Base-by-base conservation (phyloP, 2,113 vertebrate species). In the Ibidorhyncha struthersii region DNA sequence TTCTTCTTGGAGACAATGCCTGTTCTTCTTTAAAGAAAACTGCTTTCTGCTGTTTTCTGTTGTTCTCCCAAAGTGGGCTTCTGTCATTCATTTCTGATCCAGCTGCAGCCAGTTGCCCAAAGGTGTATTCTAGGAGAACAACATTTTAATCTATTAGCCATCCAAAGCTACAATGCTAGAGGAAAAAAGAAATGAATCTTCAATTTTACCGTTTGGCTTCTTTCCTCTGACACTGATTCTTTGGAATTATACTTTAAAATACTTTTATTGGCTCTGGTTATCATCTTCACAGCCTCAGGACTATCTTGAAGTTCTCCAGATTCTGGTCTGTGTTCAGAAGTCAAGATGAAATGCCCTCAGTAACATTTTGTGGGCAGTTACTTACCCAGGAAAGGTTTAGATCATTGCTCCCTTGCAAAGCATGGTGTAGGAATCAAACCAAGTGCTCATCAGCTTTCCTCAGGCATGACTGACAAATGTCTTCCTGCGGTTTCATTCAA, bases 361-460 rank as follows among this genome's bases (percentile, higher is more conserved):
- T n/a, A 77, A 1, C 38, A 23, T 72, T 92, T 89, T 20, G 74
- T 84, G 18, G 8, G 18, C 30, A 45, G 2, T 15, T 26, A 27
- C 53, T 73, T 62, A 56, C 5, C 12, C 6, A 52, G 17, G 7
- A 8, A 47, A n/a, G 22, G 10, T 74, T 86, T 27, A 41, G 50
- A 26, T 70, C 0, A 0, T 49, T 63, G 4, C 26, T 73, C 14
- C 27, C n/a, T 83, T 43, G 14, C 1, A 0, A 20, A 62, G 12
- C 41, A 30, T 30, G 27, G 52, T 58, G 55, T 32, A 45, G 67
- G 76, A 83, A 65, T 20, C 19, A 94, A 86, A n/a, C 8, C 34
- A 72, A 89, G 4, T 10, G 2, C 29, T 80, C 67, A 29, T 29
- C 32, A 50, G 5, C 30, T 86, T 70, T 38, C 45, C 18, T 83